Base-by-base conservation (phyloP, 2,113 vertebrate genomes). In the Mustelus asterias region DNA sequence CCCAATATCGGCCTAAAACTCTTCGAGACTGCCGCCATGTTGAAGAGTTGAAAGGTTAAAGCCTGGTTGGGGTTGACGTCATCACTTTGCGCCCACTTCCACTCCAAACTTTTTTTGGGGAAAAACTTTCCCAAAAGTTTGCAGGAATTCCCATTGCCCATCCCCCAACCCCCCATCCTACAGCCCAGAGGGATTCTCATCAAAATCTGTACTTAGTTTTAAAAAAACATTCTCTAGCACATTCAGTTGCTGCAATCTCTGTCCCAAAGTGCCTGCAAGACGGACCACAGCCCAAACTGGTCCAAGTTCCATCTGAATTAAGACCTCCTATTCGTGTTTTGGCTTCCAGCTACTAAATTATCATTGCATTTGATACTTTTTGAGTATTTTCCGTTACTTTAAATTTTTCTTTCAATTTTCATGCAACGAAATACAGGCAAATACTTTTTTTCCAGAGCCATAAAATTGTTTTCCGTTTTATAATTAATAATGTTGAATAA, bases 1-100 rank as follows among this genome's bases (percentile, higher is more conserved):
- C 92, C 93, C 93, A 94, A 94, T 94, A 94, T 94, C 93, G 67
- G 93, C 93, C 93, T 70, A 94, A 94, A 94, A 69, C 93, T 94
- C n/a, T 1, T 94, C 93, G 93, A 69, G 65, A 94, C 93, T 94
- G 93, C 93, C 93, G 93, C 93, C 93, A 94, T 94, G 93, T 94
- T 94, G 93, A 44, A 94, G 93, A 94, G 93, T 94, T 94, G 93
- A 94, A 94, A 94, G 93, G 93, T 94, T 67, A 94, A 70, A 67
- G 93, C 93, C 93, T 94, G 93, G 65, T 29, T 24, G 93, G 65
- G 65, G 65, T 94, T 94, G 93, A 94, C 93, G 93, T 94, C 93
- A 94, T 94, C 93, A 94, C 93, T 94, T 94, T 94, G 93, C 93
- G 93, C 26, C 93, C 93, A 94, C 93, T 94, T 70, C 65, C 67